Conservation (phyloP, 1,140 invertebrate genomes). For the Lepidurus packardi region DNA sequence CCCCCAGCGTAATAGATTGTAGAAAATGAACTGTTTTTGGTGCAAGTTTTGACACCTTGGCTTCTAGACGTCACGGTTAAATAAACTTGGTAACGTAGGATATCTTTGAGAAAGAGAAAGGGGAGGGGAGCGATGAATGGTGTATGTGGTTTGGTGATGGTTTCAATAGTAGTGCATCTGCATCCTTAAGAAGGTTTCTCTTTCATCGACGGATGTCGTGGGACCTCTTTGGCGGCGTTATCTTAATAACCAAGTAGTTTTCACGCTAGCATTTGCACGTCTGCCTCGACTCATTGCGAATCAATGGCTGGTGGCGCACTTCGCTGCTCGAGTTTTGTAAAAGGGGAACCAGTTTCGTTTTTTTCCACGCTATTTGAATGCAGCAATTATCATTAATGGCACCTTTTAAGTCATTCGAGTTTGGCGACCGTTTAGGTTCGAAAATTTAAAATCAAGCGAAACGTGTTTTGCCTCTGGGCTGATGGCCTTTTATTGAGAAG, state of each 20-base stretch:
- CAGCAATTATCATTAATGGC: not conserved
- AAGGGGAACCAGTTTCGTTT: not conserved
- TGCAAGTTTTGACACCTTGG: not conserved
- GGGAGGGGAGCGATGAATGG: too few species aligned
- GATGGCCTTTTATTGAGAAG: not conserved
- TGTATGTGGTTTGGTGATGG: too few species aligned
- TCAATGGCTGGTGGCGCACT: not conserved
- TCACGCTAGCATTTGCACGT: too few species aligned
- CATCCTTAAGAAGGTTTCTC: too few species aligned
- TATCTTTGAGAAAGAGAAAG: not conserved
- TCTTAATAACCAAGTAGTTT: too few species aligned
- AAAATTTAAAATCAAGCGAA: not conserved
- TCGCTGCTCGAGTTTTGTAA: not conserved
- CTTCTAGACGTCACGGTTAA: not conserved
- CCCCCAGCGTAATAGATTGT: not conserved
- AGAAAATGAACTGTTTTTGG: not conserved
- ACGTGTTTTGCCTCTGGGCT: constrained; percentile 7
- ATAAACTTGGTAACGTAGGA: not conserved
- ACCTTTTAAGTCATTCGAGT: not conserved
- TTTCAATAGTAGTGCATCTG: too few species aligned
- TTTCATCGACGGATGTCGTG: too few species aligned
- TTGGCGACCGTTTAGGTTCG: not conserved
- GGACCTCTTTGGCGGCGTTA: too few species aligned
- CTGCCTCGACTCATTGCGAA: not conserved
- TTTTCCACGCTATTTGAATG: not conserved